A percentile compares a stretch with the other conserved stretches of the same genome.
Evolutionary conservation across 2,797 vertebrate genomes (phyloP).

Genomic region (Babyrousa celebensis): DNA sequence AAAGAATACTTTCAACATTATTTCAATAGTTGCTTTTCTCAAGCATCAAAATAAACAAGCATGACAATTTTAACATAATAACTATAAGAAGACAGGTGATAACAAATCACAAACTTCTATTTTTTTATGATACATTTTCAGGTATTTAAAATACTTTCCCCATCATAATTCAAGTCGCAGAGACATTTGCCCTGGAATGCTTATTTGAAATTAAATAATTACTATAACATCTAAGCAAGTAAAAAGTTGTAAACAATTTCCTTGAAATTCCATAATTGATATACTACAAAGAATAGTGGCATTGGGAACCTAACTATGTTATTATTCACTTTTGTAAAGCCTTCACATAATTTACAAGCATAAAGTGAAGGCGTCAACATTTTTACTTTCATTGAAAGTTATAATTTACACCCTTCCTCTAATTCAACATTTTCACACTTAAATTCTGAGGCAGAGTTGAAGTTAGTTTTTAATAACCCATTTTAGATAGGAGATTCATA

Average conservation of each 20-base stretch:
- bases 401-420: constrained; percentile 33
- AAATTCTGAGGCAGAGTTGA: constrained; percentile 54
- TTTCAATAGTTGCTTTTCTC: constrained; percentile 58
- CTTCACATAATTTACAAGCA: constrained; percentile 55
- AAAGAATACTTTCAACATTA: constrained; percentile 59
- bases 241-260: constrained; percentile 36
- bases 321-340: constrained; percentile 62
- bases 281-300: neutral
- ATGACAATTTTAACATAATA: constrained; percentile 49
- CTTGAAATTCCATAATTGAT: constrained; percentile 38
- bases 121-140: constrained; percentile 50
- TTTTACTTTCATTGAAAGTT: constrained; percentile 52
- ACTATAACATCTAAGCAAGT: neutral
- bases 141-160: constrained; percentile 66
- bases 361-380: constrained; percentile 63
- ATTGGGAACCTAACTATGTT: neutral
- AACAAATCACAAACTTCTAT: constrained; percentile 54
- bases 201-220: constrained; percentile 26
- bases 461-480: constrained; percentile 50
- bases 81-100: neutral
- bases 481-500: constrained; percentile 37
- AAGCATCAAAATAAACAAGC: constrained; percentile 62
- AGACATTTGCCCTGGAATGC: constrained; percentile 34
- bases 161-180: constrained; percentile 39
- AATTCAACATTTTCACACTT: constrained; percentile 67